Conservation (phyloP, 2,888 invertebrate species). For the Phytoseiulus persimilis region DNA sequence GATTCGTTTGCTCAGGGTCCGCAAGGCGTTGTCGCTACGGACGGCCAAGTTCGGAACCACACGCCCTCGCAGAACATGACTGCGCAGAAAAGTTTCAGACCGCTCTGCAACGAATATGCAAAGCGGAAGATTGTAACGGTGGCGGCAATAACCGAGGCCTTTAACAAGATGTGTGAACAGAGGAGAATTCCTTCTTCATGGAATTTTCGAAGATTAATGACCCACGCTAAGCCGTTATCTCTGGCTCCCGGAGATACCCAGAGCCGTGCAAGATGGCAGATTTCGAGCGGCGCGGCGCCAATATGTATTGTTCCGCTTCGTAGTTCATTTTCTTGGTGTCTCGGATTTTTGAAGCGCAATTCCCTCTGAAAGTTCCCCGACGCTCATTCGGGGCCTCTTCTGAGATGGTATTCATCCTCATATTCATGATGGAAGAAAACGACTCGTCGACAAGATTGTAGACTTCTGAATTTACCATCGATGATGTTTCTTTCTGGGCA, state of each 20-base stretch:
- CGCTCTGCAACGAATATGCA: background rate
- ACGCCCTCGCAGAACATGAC: background rate
- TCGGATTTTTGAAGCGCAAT: too few species aligned
- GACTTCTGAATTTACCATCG: too few species aligned
- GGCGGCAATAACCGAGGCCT: background rate
- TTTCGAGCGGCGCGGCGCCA: too few species aligned
- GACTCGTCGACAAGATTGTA: too few species aligned
- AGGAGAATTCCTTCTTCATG: background rate
- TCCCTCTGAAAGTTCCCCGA: too few species aligned
- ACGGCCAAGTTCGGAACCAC: background rate
- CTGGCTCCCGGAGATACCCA: background rate
- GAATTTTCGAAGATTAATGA: background rate
- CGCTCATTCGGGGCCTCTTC: too few species aligned
- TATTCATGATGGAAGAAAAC: too few species aligned
- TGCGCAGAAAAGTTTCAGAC: background rate
- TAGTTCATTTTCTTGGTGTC: too few species aligned
- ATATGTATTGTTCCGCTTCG: too few species aligned
- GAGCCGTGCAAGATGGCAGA: background rate
- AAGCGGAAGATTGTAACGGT: background rate
- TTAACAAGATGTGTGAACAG: background rate
- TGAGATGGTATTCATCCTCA: too few species aligned
- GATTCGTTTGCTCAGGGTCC: background rate
- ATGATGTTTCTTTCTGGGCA: too few species aligned
- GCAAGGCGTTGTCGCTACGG: background rate
- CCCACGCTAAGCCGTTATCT: background rate